A percentile compares a stretch with the other conserved stretches of the same genome.
phyloP scores from a whole-genome alignment of 2,888 invertebrate genomes.

The Heliconius sara region DNA sequence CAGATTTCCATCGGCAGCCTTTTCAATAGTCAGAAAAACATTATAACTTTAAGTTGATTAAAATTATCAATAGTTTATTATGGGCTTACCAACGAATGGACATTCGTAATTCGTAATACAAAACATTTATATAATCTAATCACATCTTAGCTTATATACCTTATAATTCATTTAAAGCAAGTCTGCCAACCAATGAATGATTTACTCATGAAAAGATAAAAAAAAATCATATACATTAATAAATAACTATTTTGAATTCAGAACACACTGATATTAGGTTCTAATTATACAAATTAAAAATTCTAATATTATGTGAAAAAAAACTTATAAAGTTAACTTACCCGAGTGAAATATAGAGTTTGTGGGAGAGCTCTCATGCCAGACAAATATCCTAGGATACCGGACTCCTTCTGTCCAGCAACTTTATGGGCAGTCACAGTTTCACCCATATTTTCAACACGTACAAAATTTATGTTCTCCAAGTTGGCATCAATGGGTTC shows the following conservation, averaged over 20 bases:
- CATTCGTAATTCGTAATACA: too few species aligned
- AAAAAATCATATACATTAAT: too few species aligned
- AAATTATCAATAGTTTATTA: background rate
- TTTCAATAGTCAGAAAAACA: background rate
- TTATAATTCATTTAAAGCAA: too few species aligned
- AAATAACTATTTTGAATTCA: background rate
- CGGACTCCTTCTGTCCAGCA: conserved; percentile 91
- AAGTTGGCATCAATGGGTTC: conserved; percentile 89
- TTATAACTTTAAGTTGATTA: background rate
- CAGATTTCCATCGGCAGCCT: conserved; percentile 16
- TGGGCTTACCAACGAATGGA: too few species aligned
- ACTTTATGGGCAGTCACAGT: conserved; percentile 89
- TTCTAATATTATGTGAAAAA: background rate
- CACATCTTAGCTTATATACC: too few species aligned
- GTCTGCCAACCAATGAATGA: too few species aligned
- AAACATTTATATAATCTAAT: too few species aligned
- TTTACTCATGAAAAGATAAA: too few species aligned
- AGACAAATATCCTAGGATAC: conserved; percentile 94
- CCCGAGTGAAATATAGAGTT: conserved; percentile 94
- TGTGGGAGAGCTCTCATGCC: conserved; percentile 92
- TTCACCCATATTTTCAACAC: conserved; percentile 84
- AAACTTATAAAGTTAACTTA: conserved; percentile 72
- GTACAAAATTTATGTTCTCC: conserved; percentile 80
- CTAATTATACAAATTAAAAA: background rate
- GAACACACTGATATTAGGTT: background rate